Conservation (phyloP, 23 tunicate genomes). For the Halocynthia aurantium region DNA sequence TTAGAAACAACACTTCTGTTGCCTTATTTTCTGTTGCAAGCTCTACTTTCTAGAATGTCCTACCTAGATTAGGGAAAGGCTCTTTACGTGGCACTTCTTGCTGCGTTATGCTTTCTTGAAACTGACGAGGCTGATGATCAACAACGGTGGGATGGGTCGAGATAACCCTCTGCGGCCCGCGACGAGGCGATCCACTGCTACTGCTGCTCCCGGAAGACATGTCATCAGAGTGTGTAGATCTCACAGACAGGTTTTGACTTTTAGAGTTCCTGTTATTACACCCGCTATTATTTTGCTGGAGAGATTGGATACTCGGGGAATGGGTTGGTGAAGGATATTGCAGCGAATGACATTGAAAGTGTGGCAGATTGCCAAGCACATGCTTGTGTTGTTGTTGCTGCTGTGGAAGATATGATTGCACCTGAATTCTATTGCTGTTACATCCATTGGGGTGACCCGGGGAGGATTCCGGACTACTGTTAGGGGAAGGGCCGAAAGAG, state of each 20-base stretch:
- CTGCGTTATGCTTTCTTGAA: no score
- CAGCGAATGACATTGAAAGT: constrained; percentile 1
- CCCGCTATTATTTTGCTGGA: background rate
- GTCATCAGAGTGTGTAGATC: background rate
- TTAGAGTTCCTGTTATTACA: background rate
- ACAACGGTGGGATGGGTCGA: no score
- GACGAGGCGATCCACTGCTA: constrained; percentile 6
- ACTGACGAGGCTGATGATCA: no score
- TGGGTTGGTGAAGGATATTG: constrained; percentile 1
- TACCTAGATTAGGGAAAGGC: no score
- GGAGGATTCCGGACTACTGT: constrained; percentile 29
- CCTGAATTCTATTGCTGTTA: background rate
- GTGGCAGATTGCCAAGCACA: background rate
- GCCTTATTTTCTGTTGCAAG: no score
- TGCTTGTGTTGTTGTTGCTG: constrained; percentile 4
- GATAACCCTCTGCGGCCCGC: background rate
- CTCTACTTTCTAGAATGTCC: no score
- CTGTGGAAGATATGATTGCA: background rate
- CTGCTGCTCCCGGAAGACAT: constrained; percentile 5
- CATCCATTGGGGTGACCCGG: constrained; percentile 4
- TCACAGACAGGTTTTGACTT: constrained; percentile 1
- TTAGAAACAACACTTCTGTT: no score
- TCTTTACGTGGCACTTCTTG: no score
- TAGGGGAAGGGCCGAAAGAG: constrained; percentile 34
- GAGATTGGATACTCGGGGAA: background rate